These are phyloP conservation scores for Pogonognathellus flavescens DNA, from an alignment of 1,140 invertebrate species.

Conservation along the genomic window DNA sequence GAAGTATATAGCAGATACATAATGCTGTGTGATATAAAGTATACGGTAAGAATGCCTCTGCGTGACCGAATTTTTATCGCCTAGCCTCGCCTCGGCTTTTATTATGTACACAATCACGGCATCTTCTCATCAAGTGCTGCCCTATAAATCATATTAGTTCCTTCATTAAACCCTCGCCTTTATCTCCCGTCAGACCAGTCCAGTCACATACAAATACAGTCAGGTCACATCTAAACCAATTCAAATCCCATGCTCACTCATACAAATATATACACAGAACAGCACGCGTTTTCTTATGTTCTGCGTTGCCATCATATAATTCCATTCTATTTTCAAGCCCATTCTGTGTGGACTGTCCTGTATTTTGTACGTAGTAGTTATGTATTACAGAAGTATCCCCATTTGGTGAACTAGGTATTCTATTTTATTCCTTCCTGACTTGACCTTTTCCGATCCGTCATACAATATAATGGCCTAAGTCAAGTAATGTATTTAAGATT, in stretches of 20 bases:
- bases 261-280: neutral
- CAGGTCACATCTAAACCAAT: constrained; percentile 37
- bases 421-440: constrained; percentile 40
- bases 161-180: constrained; percentile 61
- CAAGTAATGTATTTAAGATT: constrained; percentile 14
- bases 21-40: neutral
- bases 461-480: neutral
- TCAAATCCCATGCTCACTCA: constrained; percentile 25
- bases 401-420: constrained; percentile 8
- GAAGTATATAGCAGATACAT: constrained; percentile 27
- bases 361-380: neutral
- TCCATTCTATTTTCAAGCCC: neutral
- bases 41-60: constrained; percentile 43
- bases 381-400: neutral
- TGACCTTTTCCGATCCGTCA: constrained; percentile 30
- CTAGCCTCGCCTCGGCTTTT: constrained; percentile 54
- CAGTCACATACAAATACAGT: too few relatives aligned
- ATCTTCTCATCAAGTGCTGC: constrained; percentile 64
- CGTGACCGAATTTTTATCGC: constrained; percentile 64
- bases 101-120: constrained; percentile 64
- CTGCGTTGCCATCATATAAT: neutral
- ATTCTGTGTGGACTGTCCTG: neutral
- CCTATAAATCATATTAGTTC: constrained; percentile 64
- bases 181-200: constrained; percentile 36
- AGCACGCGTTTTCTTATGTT: neutral